phyloP scores from a whole-genome alignment of 2,888 invertebrate species.

The Syrphus vitripennis region DNA sequence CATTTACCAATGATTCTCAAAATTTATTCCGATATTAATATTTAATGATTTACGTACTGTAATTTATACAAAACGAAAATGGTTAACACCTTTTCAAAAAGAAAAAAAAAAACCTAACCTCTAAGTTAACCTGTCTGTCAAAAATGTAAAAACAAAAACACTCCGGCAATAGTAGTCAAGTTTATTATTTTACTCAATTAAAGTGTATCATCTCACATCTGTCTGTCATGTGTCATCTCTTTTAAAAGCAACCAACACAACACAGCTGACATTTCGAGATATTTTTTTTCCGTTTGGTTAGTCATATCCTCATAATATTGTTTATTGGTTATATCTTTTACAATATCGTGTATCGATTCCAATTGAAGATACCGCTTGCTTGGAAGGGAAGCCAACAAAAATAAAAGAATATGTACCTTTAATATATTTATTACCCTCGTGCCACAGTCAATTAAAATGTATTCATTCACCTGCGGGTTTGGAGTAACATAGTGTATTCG shows the following conservation, averaged over 20 bases:
- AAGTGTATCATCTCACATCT: slow-evolving; percentile 41
- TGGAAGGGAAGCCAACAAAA: slow-evolving; percentile 4
- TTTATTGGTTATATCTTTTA: slow-evolving; percentile 23
- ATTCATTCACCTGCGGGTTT: slow-evolving; percentile 58
- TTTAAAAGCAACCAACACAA: slow-evolving; percentile 10
- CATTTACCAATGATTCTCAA: neutral
- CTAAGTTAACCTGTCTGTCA: slow-evolving; percentile 2
- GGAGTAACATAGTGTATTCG: slow-evolving; percentile 4
- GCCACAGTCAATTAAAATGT: slow-evolving; percentile 40
- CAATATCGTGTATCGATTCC: slow-evolving; percentile 48
- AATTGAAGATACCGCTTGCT: slow-evolving; percentile 22
- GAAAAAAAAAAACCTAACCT: neutral
- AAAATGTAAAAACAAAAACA: neutral
- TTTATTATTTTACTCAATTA: slow-evolving; percentile 10
- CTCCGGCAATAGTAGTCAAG: slow-evolving; percentile 22
- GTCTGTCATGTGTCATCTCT: slow-evolving; percentile 19
- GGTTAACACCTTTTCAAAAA: neutral
- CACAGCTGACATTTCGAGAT: slow-evolving; percentile 56
- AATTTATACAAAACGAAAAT: slow-evolving; percentile 31
- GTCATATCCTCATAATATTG: slow-evolving; percentile 31
- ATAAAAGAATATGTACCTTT: no score
- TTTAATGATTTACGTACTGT: neutral
- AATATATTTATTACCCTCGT: slow-evolving; percentile 61
- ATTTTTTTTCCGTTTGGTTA: slow-evolving; percentile 39
- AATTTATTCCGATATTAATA: neutral